A percentile compares a stretch with the other conserved stretches of the same genome.
phyloP scores from a whole-genome alignment of 2,113 vertebrate genomes.

The Sebastes schlegelii region DNA sequence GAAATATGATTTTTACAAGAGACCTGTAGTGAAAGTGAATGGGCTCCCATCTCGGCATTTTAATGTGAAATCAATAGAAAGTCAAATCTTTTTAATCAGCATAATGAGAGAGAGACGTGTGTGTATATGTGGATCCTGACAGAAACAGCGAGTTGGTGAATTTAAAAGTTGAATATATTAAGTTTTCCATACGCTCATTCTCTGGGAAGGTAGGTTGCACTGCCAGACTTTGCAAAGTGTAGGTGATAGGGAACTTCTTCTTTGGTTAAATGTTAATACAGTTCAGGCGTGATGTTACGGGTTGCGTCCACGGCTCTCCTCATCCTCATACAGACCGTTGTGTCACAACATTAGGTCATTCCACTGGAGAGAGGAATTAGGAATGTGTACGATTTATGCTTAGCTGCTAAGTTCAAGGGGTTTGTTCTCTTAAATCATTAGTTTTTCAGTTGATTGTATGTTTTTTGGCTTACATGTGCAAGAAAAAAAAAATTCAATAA shows the following conservation, averaged over 20 bases:
- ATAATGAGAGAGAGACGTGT: not conserved
- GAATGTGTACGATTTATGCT: conserved; percentile 1
- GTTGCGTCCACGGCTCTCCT: conserved; percentile 25
- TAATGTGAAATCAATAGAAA: conserved; percentile 1
- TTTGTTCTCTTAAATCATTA: conserved; percentile 22
- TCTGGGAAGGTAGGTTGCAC: not conserved
- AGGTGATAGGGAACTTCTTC: not conserved
- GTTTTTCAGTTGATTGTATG: conserved; percentile 1
- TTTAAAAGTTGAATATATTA: too few species aligned
- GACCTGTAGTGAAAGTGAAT: not conserved
- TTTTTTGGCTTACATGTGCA: conserved; percentile 3
- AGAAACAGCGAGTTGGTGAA: too few species aligned
- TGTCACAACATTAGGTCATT: conserved; percentile 44
- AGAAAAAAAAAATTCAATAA: conserved; percentile 7
- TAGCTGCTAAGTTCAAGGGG: conserved; percentile 33
- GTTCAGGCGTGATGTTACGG: not conserved
- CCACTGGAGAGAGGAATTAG: conserved; percentile 33
- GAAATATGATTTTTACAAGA: not conserved
- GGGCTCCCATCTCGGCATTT: not conserved
- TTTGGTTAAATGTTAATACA: not conserved
- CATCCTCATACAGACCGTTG: conserved; percentile 2
- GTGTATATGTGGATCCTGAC: not conserved
- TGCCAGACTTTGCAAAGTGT: not conserved
- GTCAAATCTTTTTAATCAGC: not conserved
- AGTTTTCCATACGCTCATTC: not conserved